Percentiles rank a stretch among this genome's conserved stretches.
Evolutionary conservation across 2,113 vertebrate genomes (phyloP).

Genomic region (Saguinus midas): DNA sequence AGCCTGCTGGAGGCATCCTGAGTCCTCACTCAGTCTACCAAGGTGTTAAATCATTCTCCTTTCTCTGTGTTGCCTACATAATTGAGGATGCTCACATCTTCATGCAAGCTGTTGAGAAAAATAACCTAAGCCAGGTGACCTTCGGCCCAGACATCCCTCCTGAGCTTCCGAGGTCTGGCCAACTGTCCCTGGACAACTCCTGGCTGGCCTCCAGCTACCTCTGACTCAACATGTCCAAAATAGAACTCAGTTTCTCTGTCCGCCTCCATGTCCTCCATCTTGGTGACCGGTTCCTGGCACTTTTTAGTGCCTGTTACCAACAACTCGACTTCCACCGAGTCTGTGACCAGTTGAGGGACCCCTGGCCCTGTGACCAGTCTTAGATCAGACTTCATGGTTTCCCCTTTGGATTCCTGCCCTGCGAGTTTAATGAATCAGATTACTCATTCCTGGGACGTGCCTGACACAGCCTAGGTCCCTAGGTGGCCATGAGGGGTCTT

Average conservation of each 20-base stretch:
- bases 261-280: neutral
- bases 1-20: neutral
- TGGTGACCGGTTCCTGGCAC: neutral
- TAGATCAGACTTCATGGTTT: neutral
- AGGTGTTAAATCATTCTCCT: too few relatives aligned
- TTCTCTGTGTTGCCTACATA: neutral
- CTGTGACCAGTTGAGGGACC: neutral
- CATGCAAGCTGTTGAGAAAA: neutral
- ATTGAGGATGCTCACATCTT: neutral
- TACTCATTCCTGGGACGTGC: neutral
- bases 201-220: slow-evolving; percentile 3
- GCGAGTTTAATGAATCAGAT: neutral
- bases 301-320: neutral
- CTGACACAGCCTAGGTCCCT: neutral
- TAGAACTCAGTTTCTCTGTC: neutral
- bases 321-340: neutral
- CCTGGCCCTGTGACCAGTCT: neutral
- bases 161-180: neutral
- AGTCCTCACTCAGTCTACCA: too few relatives aligned
- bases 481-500: neutral
- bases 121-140: neutral
- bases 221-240: neutral
- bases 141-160: neutral
- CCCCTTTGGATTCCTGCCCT: neutral
- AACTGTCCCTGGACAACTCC: neutral